These are phyloP conservation scores for Isaurus tuberculatus DNA, from an alignment of 92 coral and sea anemone genomes.

Conservation along the genomic window DNA sequence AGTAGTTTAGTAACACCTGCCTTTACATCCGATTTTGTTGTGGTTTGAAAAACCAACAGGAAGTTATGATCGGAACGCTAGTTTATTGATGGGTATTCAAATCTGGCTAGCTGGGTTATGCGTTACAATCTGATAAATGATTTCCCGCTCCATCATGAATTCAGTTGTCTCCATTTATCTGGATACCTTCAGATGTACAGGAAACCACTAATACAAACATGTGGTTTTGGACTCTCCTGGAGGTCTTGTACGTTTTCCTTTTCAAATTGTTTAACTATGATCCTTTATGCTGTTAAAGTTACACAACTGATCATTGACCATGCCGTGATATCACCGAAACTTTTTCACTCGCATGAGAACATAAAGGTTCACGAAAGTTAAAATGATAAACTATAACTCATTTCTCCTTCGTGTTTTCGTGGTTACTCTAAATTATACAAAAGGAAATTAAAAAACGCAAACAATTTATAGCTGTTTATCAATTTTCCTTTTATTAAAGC, in stretches of 20 bases:
- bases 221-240: not conserved
- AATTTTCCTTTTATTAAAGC: too few species aligned
- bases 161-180: not conserved
- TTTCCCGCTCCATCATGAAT: not conserved
- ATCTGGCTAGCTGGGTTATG: too few species aligned
- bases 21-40: not conserved
- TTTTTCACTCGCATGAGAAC: not conserved
- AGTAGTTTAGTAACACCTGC: too few species aligned
- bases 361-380: too few species aligned
- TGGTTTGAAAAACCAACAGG: not conserved
- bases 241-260: not conserved
- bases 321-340: not conserved
- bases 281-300: not conserved
- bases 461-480: not conserved
- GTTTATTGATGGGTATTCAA: not conserved
- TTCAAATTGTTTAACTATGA: not conserved
- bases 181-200: not conserved
- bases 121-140: too few species aligned
- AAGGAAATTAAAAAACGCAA: not conserved
- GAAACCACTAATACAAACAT: not conserved
- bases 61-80: not conserved
- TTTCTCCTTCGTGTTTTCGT: not conserved
- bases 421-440: not conserved
- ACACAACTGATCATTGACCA: not conserved
- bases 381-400: too few species aligned